Evolutionary conservation across 1,140 invertebrate genomes (phyloP).

Genomic region (Drosophila elegans): DNA sequence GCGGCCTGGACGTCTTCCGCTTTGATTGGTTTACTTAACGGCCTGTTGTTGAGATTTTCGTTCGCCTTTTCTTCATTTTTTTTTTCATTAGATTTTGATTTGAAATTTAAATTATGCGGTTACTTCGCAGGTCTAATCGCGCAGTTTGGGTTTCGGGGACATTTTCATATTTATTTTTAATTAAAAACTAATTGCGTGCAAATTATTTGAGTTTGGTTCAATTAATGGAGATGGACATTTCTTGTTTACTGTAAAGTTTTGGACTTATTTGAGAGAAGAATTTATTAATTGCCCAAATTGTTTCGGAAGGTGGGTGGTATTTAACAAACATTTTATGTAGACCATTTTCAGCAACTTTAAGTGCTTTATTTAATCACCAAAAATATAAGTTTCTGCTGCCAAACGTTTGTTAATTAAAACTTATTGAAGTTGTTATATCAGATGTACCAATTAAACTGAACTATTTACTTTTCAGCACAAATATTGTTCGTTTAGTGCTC

Average conservation of each 20-base stretch:
- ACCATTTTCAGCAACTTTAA: background rate
- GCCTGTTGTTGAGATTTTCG: constrained; percentile 56
- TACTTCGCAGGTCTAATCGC: constrained; percentile 46
- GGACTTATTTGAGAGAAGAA: constrained; percentile 4
- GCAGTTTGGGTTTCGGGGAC: constrained; percentile 13
- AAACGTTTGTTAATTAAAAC: background rate
- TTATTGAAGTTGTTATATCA: no score
- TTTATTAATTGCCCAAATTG: constrained; percentile 9
- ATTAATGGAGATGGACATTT: constrained; percentile 25
- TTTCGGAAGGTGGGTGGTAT: background rate
- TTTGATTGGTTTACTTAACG: constrained; percentile 82
- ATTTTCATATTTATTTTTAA: constrained; percentile 75
- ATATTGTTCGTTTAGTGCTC: background rate
- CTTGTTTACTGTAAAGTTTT: constrained; percentile 14
- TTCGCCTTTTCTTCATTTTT: constrained; percentile 19
- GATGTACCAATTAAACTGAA: background rate
- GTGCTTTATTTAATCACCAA: background rate
- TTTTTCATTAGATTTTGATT: constrained; percentile 52
- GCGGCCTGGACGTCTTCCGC: constrained; percentile 41
- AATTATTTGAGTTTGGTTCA: constrained; percentile 57
- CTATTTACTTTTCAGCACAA: background rate
- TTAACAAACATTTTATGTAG: background rate
- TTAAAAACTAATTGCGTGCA: constrained; percentile 70
- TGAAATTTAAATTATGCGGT: constrained; percentile 71
- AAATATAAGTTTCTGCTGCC: background rate